A percentile compares a stretch with the other conserved stretches of the same genome.
Conservation (phyloP, 2,113 vertebrate species). For the Micronycteris hirsuta region DNA sequence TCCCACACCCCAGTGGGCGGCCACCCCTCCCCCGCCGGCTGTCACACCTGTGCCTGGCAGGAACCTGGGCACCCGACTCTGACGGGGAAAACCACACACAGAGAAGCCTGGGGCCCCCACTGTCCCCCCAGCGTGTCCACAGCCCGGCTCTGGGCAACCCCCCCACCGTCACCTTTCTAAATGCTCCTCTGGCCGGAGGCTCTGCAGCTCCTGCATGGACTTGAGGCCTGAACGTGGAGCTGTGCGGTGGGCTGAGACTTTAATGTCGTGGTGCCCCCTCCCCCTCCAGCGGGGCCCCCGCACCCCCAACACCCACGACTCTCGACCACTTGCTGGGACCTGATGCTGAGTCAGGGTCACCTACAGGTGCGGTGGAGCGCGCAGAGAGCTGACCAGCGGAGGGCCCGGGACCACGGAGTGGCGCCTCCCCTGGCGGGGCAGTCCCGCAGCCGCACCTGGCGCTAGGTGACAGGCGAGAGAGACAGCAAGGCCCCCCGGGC, state of each 20-base stretch:
- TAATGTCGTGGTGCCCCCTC: too few relatives aligned
- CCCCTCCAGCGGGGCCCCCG: neutral
- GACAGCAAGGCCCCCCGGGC: neutral
- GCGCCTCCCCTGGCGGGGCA: neutral
- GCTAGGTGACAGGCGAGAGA: neutral
- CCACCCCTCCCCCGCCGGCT: neutral
- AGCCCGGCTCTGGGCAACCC: neutral
- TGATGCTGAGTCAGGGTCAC: neutral
- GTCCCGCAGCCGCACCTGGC: neutral
- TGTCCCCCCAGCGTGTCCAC: neutral
- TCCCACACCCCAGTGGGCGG: fast-evolving
- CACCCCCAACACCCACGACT: neutral
- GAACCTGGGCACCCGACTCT: too few relatives aligned
- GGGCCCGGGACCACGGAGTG: neutral
- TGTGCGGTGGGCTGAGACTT: neutral
- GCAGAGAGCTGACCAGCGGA: neutral
- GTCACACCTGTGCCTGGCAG: neutral
- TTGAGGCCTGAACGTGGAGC: neutral
- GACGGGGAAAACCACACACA: neutral
- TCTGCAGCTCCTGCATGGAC: too few relatives aligned
- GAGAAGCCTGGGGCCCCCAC: neutral
- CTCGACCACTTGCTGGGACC: neutral
- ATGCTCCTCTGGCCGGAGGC: neutral
- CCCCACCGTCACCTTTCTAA: neutral
- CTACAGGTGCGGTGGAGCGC: neutral